Evolutionary conservation across 2,888 invertebrate genomes (phyloP), one percentile per base, ranked within the genome.

Genomic region (Cryptophagus acutangulus): DNA sequence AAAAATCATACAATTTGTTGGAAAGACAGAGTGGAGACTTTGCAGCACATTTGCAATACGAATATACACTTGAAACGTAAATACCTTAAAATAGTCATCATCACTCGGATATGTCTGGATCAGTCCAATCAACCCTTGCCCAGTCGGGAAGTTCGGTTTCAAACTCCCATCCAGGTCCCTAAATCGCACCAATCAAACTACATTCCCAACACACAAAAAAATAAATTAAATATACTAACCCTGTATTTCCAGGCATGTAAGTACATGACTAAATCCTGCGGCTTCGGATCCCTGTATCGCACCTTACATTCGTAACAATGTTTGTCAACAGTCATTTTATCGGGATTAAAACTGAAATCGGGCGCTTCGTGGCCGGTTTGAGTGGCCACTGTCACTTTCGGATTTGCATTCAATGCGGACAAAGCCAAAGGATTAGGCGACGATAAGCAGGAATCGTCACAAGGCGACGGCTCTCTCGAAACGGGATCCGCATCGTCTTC

Each of bases 101-200:
- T 66, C 64, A 66, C 61, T 63, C 63, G 46, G 59, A 59, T 71
- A 73, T 72, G 59, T 83, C 81, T 29, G 77, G 75, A 58, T 86
- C 87, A 42, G 75, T 74, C 91, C 91, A 93, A 56, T 90, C 86
- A 36, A 84, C 78, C 62, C 77, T 76, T 24, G 95, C 94, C 96
- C 96, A 96, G 38, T 84, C 84, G 1, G 96, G 96, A 56, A 94
- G 74, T 62, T 87, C 84, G 1, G 93, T 92, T 71, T 90, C 85
- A 70, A 89, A 96, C 61, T 87, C 87, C 94, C 94, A 95, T 33
- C 87, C 92, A 40, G 91, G 89, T 18, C 94, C 94, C 89, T 91
- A 31, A 31, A 15, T 31, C 12, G 15, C 31, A 26, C 26, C n/a
- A 26, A 4, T n/a, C n/a, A n/a, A n/a, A 12, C 16, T 13, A 31